These are phyloP conservation scores for Diarsia brunnea DNA, from an alignment of 2,888 invertebrate genomes.

Conservation along the genomic window DNA sequence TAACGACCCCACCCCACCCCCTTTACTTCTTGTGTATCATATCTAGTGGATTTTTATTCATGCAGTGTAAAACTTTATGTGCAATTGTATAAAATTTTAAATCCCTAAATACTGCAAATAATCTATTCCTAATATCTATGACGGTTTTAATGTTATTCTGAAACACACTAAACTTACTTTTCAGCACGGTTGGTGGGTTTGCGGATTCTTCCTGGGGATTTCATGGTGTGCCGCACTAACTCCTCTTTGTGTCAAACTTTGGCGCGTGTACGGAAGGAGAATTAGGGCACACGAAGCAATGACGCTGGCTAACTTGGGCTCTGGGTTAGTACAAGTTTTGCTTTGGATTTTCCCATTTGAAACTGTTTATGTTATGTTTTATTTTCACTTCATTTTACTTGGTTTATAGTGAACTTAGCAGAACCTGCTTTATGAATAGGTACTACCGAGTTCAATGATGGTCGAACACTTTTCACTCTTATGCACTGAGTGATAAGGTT, in stretches of 20 bases:
- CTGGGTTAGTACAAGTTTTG: slow-evolving; percentile 69
- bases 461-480: too few relatives aligned
- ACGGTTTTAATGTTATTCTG: too few relatives aligned
- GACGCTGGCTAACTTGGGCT: slow-evolving; percentile 78
- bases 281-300: slow-evolving; percentile 83
- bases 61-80: too few relatives aligned
- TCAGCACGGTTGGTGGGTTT: slow-evolving; percentile 94
- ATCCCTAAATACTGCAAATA: too few relatives aligned
- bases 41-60: too few relatives aligned
- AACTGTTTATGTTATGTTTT: slow-evolving; percentile 19
- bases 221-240: slow-evolving; percentile 91
- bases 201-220: slow-evolving; percentile 90
- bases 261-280: slow-evolving; percentile 85
- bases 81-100: too few relatives aligned
- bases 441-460: not conserved
- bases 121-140: too few relatives aligned
- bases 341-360: slow-evolving; percentile 22
- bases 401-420: not conserved
- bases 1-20: too few relatives aligned
- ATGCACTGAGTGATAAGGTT: too few relatives aligned
- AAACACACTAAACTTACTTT: slow-evolving; percentile 6
- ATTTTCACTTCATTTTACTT: slow-evolving; percentile 15
- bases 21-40: too few relatives aligned
- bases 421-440: not conserved
- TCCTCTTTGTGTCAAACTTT: slow-evolving; percentile 91